Base-by-base conservation (phyloP, 2,888 invertebrate species). In the Magallana nippona region DNA sequence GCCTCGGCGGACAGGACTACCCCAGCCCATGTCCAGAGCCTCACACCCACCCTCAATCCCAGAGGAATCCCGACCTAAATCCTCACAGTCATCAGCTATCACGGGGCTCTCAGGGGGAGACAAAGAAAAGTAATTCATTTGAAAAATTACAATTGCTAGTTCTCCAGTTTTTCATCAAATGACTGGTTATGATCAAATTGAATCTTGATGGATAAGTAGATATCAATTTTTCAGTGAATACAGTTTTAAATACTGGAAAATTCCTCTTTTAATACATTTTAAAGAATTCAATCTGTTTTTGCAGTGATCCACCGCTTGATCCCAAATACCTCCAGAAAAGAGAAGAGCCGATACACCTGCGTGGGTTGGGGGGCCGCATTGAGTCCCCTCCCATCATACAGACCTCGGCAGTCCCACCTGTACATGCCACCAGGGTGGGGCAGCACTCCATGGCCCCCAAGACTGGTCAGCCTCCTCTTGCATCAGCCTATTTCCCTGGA, bases 301-400 rank as follows among this genome's bases (percentile, higher is more conserved):
- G 57, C 88, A 93, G 93, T 86, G 91, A 93, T 82, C 92, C 92
- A 27, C 92, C 92, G 11, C 78, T 93, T 82, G 93, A 93, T 86
- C 90, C 91, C 8, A 91, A 92, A 85, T 93, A 92, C 81, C 86
- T 93, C 1, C 91, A 91, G 84, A 91, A 90, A 79, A 83, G 91
- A 83, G 92, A 92, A 78, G 92, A 91, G 84, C 91, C 91, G 86
- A 92, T 92, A 85, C 88, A 91, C 19, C 82, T 91, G 1, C 84
- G 91, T 22, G 91, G 91, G 10, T 83, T 90, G 13, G 86, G 88
- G 22, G 85, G 86, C 56, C 84, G 87, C 10, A 86, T 87, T 56
- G 62, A 81, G 19, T 90, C 90, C 15, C 92, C 90, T 1, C 89
- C 90, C 11, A 78, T 87, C 10, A 86, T 89, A 79, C 88, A 87